Conservation (phyloP, 2,113 vertebrate species). For the Prionailurus viverrinus region DNA sequence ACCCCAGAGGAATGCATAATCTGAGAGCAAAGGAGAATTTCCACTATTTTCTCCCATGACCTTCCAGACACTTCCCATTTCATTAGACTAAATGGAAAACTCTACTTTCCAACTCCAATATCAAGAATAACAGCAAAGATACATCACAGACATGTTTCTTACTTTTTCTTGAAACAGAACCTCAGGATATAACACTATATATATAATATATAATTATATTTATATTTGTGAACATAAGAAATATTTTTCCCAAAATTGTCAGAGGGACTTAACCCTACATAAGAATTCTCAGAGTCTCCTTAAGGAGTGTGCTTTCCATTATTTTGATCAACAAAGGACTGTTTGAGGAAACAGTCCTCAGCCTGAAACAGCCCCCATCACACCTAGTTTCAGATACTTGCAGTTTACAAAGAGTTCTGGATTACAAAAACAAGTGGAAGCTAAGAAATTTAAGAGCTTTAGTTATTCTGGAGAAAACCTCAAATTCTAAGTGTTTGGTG, state of each 20-base stretch:
- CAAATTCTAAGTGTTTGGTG: neutral
- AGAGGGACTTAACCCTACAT: neutral
- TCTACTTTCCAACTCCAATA: neutral
- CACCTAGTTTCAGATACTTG: neutral
- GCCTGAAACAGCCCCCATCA: neutral
- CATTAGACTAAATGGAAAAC: neutral
- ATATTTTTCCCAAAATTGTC: neutral
- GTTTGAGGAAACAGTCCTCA: neutral
- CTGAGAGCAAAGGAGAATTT: conserved; percentile 58
- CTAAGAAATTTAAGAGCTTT: neutral
- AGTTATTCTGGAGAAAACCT: neutral
- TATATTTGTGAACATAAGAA: neutral
- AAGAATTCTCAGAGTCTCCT: neutral
- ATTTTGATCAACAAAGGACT: neutral
- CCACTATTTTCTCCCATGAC: conserved; percentile 77
- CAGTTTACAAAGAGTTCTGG: neutral
- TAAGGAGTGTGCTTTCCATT: neutral
- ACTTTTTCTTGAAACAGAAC: conserved; percentile 48
- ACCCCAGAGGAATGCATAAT: conserved; percentile 61
- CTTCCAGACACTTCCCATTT: conserved; percentile 61
- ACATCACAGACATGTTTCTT: neutral
- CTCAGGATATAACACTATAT: neutral
- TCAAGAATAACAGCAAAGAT: conserved; percentile 12
- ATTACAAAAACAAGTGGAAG: neutral
- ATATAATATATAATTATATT: too few species aligned